phyloP scores from a whole-genome alignment of 35 echinoderm and acorn worm species.

The Apostichopus parvimensis region DNA sequence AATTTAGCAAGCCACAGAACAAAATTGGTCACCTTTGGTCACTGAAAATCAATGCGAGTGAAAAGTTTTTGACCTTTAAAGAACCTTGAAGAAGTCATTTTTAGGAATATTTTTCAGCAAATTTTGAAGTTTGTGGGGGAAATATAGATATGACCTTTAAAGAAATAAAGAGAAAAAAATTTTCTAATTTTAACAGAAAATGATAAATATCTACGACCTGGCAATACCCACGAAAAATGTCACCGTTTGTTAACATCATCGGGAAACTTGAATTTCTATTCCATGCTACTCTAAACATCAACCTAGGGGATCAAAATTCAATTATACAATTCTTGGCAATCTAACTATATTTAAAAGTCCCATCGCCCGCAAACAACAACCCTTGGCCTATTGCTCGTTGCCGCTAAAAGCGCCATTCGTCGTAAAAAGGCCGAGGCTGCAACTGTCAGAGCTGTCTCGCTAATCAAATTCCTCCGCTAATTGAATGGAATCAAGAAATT shows the following conservation, averaged over 20 bases:
- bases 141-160: too few relatives aligned
- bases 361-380: conserved; percentile 16
- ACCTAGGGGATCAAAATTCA: neutral
- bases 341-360: neutral
- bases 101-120: too few relatives aligned
- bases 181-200: too few relatives aligned
- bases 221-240: too few relatives aligned
- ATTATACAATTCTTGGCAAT: conserved; percentile 13
- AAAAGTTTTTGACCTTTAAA: too few relatives aligned
- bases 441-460: neutral
- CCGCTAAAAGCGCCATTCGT: neutral
- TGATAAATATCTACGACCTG: too few relatives aligned
- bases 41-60: too few relatives aligned
- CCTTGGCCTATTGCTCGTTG: conserved; percentile 1
- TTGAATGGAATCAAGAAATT: conserved; percentile 29
- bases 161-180: too few relatives aligned
- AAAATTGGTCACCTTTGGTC: too few relatives aligned
- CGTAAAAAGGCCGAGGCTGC: neutral
- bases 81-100: too few relatives aligned
- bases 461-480: conserved; percentile 49
- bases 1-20: too few relatives aligned
- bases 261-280: neutral
- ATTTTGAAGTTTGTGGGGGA: too few relatives aligned
- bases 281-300: neutral
- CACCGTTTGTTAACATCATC: neutral